phyloP scores from a whole-genome alignment of 2,113 vertebrate species.

The Gymnorhina tibicen region DNA sequence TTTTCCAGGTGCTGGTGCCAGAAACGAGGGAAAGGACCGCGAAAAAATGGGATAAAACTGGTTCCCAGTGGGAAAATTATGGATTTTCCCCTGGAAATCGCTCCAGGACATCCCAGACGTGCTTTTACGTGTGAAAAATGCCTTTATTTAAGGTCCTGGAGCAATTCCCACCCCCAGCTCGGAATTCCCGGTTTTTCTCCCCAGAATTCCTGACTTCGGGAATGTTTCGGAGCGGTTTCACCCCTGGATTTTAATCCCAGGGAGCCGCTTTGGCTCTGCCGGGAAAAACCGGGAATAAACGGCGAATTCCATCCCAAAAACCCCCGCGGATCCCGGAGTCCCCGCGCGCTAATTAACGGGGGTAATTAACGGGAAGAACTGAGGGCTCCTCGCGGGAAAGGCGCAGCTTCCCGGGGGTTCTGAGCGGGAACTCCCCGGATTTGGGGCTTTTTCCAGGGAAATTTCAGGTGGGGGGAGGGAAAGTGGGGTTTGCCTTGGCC shows the following conservation, averaged over 20 bases:
- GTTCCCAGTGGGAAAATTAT: rapidly evolving
- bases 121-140: rapidly evolving
- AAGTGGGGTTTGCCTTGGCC: no score
- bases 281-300: not conserved
- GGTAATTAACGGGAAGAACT: not conserved
- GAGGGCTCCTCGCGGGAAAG: rapidly evolving
- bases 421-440: not conserved
- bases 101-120: not conserved
- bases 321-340: not conserved
- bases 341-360: not conserved
- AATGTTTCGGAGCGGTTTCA: not conserved
- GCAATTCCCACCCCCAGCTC: not conserved
- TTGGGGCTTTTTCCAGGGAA: not conserved
- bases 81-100: not conserved
- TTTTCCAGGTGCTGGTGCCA: not conserved
- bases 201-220: not conserved
- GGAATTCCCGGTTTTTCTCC: not conserved
- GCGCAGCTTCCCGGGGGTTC: not conserved
- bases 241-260: not conserved
- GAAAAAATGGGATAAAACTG: not conserved
- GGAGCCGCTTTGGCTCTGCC: not conserved
- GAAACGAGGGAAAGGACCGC: rapidly evolving
- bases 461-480: not conserved
- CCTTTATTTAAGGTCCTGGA: not conserved
- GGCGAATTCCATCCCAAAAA: not conserved